Conservation (phyloP, 23 tunicate genomes). For the Oikopleura albicans region DNA sequence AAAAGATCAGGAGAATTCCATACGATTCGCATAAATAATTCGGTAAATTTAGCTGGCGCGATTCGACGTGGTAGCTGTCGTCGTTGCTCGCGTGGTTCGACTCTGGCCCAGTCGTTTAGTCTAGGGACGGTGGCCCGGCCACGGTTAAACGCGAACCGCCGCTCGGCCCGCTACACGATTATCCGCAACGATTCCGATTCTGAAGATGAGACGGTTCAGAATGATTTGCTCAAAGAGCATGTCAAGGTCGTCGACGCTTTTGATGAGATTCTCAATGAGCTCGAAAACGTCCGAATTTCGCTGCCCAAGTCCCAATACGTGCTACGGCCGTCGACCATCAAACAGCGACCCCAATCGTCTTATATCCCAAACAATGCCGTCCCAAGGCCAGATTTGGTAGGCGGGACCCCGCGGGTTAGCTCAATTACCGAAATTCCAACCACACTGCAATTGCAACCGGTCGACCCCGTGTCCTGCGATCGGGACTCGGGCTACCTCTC, state of each 20-base stretch:
- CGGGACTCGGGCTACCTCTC: background rate
- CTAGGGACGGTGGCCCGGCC: background rate
- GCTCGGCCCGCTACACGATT: background rate
- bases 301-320: background rate
- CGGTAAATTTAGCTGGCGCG: background rate
- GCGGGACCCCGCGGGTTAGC: background rate
- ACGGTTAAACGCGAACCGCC: background rate
- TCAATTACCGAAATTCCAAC: background rate
- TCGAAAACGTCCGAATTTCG: background rate
- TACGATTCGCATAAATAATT: no score
- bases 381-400: background rate
- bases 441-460: background rate
- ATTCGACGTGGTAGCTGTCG: background rate
- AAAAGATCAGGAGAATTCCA: no score
- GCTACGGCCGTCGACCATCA: background rate
- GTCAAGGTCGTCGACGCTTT: background rate
- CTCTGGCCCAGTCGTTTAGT: background rate
- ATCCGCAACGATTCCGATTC: background rate
- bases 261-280: background rate
- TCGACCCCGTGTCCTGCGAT: background rate
- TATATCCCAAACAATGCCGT: background rate
- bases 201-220: background rate
- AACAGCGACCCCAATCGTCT: background rate
- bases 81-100: background rate
- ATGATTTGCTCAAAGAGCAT: background rate